Conservation (phyloP, 92 coral and sea anemone species). For the Hydrozoanthus gracilis region DNA sequence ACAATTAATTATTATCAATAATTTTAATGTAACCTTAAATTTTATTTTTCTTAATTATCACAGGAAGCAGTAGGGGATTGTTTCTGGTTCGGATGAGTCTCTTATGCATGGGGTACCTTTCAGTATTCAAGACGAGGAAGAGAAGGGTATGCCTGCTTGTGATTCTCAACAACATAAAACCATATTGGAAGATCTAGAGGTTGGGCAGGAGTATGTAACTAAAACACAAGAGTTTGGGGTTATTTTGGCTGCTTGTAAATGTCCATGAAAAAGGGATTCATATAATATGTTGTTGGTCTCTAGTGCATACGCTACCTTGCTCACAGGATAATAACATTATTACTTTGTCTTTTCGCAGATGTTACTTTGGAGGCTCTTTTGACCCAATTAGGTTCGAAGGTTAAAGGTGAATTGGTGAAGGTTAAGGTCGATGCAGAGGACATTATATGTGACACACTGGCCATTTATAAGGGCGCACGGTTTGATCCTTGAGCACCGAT, state of each 20-base stretch:
- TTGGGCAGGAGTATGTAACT: background rate
- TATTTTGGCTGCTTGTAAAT: background rate
- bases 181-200: background rate
- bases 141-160: no score
- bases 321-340: no score
- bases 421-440: no score
- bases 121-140: background rate
- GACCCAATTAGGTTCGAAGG: no score
- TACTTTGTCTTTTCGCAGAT: no score
- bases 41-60: background rate
- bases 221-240: background rate
- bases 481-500: conserved; percentile 38
- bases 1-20: no score
- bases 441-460: conserved; percentile 48
- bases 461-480: conserved; percentile 26
- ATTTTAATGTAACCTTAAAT: background rate
- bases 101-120: conserved; percentile 13
- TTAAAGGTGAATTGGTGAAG: no score
- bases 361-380: no score
- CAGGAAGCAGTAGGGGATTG: background rate
- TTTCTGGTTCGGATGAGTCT: background rate
- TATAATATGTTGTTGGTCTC: no score
- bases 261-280: no score
- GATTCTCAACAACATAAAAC: background rate
- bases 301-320: no score